phyloP scores from a whole-genome alignment of 2,888 invertebrate species.

The Petrophora chlorosata region DNA sequence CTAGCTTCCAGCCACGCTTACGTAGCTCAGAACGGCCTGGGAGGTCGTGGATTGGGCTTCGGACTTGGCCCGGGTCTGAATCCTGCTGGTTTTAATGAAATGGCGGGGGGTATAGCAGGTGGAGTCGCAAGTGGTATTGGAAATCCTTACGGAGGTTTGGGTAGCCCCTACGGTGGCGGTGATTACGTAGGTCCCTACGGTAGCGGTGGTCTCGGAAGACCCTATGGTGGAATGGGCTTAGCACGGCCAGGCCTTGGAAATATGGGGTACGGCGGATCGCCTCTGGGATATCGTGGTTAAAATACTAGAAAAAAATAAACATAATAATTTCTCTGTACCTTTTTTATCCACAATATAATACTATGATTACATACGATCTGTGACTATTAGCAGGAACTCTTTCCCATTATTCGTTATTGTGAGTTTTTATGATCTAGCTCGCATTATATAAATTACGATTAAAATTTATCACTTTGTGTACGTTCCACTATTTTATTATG shows the following conservation, averaged over 20 bases:
- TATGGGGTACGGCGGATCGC: not conserved
- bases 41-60: not conserved
- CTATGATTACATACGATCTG: too few species aligned
- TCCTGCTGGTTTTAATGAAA: not conserved
- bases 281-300: not conserved
- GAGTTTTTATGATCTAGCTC: too few species aligned
- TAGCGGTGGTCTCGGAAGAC: not conserved
- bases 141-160: not conserved
- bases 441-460: too few species aligned
- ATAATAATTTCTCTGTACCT: too few species aligned
- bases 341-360: too few species aligned
- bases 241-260: not conserved
- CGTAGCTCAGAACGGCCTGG: not conserved
- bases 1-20: not conserved
- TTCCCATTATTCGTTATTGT: too few species aligned
- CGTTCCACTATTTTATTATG: too few species aligned
- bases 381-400: too few species aligned
- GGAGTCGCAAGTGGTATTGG: constrained; percentile 4
- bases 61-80: not conserved
- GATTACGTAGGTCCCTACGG: not conserved
- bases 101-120: constrained; percentile 8
- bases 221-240: not conserved
- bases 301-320: too few species aligned
- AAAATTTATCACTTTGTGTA: too few species aligned
- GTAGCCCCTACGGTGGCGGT: not conserved